Conservation (phyloP, 2,888 invertebrate genomes). For the Drosophila longiperda region DNA sequence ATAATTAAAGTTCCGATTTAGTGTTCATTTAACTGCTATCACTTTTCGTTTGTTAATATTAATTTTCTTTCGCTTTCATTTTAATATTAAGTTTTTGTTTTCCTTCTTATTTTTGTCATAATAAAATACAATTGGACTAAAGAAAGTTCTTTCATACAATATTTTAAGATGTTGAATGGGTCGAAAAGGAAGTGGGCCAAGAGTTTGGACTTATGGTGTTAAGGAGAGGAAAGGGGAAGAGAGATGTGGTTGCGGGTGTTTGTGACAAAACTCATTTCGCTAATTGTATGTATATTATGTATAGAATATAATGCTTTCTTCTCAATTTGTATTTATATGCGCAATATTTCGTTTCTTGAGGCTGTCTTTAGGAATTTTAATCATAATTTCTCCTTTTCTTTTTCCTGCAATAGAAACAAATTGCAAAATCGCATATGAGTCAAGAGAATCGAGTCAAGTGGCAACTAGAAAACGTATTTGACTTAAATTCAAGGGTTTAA, state of each 20-base stretch:
- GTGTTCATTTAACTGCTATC: constrained; percentile 75
- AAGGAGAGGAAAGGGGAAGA: background rate
- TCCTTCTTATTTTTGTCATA: constrained; percentile 32
- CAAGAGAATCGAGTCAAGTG: constrained; percentile 46
- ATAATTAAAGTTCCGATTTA: constrained; percentile 55
- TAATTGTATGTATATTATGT: constrained; percentile 44
- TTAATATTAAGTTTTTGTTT: constrained; percentile 52
- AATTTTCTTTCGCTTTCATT: constrained; percentile 39
- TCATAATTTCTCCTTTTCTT: constrained; percentile 85
- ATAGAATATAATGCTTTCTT: constrained; percentile 52
- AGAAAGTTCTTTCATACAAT: constrained; percentile 51
- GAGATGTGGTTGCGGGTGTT: background rate
- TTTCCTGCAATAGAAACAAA: constrained; percentile 83
- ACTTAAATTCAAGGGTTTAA: constrained; percentile 29
- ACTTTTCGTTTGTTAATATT: constrained; percentile 71
- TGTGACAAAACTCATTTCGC: constrained; percentile 45
- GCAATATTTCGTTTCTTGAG: constrained; percentile 51
- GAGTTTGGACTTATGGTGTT: background rate
- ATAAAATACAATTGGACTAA: constrained; percentile 74
- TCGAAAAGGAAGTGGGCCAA: background rate
- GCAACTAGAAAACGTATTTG: constrained; percentile 46
- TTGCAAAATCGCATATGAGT: constrained; percentile 64
- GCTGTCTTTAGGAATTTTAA: constrained; percentile 78
- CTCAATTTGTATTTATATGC: constrained; percentile 25
- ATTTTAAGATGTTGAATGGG: constrained; percentile 22